phyloP scores from a whole-genome alignment of 2,113 vertebrate species.

The Otocyon megalotis region DNA sequence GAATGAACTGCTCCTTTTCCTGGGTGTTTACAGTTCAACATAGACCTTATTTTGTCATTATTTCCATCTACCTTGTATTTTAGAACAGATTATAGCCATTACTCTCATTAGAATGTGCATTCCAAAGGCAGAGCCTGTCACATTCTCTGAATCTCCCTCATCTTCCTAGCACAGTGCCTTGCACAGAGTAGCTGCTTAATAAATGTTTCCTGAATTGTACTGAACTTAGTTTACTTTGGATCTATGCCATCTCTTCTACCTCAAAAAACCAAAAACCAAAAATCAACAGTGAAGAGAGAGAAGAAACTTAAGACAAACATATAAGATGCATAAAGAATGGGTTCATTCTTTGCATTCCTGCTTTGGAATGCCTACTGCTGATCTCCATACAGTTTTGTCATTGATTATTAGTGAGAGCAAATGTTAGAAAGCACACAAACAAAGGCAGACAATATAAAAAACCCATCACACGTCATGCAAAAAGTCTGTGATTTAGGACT shows the following conservation, averaged over 20 bases:
- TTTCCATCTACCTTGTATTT: slow-evolving; percentile 21
- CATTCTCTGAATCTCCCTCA: slow-evolving; percentile 4
- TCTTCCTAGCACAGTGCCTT: slow-evolving; percentile 38
- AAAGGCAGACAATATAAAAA: slow-evolving; percentile 65
- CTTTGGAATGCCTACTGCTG: slow-evolving; percentile 45
- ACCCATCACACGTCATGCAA: slow-evolving; percentile 50
- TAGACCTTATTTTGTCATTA: slow-evolving; percentile 6
- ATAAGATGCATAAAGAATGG: slow-evolving; percentile 65
- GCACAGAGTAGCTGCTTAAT: slow-evolving; percentile 19
- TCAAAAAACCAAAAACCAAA: slow-evolving; percentile 33
- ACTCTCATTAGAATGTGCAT: neutral
- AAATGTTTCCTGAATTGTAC: neutral
- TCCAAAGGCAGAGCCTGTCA: slow-evolving; percentile 21
- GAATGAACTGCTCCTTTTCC: slow-evolving; percentile 69
- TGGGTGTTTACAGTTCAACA: slow-evolving; percentile 39
- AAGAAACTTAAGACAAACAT: slow-evolving; percentile 71
- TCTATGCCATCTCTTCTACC: slow-evolving; percentile 39
- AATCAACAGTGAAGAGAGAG: slow-evolving; percentile 51
- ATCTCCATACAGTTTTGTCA: neutral
- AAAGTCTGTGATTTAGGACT: slow-evolving; percentile 3
- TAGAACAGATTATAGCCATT: neutral
- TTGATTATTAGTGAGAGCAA: slow-evolving; percentile 60
- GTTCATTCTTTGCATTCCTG: slow-evolving; percentile 67
- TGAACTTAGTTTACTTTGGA: slow-evolving; percentile 50
- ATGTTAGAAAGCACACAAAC: slow-evolving; percentile 76